These are phyloP conservation scores for Ahaetulla prasina DNA, from an alignment of 2,113 vertebrate species.

Conservation along the genomic window DNA sequence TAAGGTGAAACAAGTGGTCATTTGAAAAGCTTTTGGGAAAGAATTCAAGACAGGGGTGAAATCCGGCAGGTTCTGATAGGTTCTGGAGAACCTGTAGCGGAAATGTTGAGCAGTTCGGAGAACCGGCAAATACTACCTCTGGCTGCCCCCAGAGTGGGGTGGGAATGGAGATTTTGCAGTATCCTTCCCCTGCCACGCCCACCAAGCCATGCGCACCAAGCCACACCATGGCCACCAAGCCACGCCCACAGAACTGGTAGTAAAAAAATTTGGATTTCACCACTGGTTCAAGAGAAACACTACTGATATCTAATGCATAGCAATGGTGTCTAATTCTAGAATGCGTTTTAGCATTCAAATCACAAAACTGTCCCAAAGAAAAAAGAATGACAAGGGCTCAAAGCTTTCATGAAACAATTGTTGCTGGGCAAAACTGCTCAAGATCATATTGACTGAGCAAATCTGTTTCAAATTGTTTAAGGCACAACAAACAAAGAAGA, in stretches of 20 bases:
- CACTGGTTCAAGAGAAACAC: not conserved
- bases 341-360: slow-evolving; percentile 31
- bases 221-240: too few relatives aligned
- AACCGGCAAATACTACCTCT: too few relatives aligned
- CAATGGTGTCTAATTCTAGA: slow-evolving; percentile 36
- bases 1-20: slow-evolving; percentile 19
- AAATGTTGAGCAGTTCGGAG: too few relatives aligned
- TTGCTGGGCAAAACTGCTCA: slow-evolving; percentile 41
- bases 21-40: slow-evolving; percentile 25
- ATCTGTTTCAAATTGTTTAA: slow-evolving; percentile 67
- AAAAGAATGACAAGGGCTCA: slow-evolving; percentile 44
- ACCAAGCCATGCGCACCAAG: too few relatives aligned
- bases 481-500: slow-evolving; percentile 39
- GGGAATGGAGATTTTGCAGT: too few relatives aligned
- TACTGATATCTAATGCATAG: slow-evolving; percentile 32
- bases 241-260: too few relatives aligned
- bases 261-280: too few relatives aligned
- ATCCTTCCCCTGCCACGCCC: too few relatives aligned
- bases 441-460: slow-evolving; percentile 46
- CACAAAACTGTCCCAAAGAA: slow-evolving; percentile 36
- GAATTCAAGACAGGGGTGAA: too few relatives aligned
- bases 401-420: slow-evolving; percentile 43
- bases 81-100: too few relatives aligned
- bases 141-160: too few relatives aligned
- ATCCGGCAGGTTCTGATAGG: too few relatives aligned